These are phyloP conservation scores for Channa maculata DNA, from an alignment of 2,113 vertebrate genomes.

Conservation along the genomic window DNA sequence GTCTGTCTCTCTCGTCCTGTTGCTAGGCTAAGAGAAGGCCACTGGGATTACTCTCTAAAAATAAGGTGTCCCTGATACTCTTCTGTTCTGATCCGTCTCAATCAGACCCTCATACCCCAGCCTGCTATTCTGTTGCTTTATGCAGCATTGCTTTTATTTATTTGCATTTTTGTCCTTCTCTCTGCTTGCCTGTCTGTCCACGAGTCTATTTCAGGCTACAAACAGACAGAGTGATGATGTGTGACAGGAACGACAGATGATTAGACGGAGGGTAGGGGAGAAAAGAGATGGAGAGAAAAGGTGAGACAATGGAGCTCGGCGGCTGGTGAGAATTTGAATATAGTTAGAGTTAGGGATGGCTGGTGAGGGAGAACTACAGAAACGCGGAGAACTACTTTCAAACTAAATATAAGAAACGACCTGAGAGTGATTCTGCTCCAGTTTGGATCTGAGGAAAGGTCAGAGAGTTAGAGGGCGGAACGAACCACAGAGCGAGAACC, in stretches of 20 bases:
- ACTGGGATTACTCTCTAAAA: constrained; percentile 86
- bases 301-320: constrained; percentile 7
- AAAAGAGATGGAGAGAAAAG: neutral
- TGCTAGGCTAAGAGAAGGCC: constrained; percentile 79
- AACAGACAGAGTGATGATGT: neutral
- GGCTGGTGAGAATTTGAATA: constrained; percentile 14
- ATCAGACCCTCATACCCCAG: constrained; percentile 45
- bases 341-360: neutral
- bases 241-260: neutral
- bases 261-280: constrained; percentile 1
- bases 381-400: neutral
- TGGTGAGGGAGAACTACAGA: neutral
- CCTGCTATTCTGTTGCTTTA: constrained; percentile 13
- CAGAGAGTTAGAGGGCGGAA: neutral
- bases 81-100: constrained; percentile 77
- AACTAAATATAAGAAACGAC: constrained; percentile 3
- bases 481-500: neutral
- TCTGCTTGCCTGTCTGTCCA: constrained; percentile 1
- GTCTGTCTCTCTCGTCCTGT: constrained; percentile 73
- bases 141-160: neutral
- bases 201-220: constrained; percentile 26
- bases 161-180: constrained; percentile 3
- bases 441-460: constrained; percentile 10
- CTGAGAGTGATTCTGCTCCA: constrained; percentile 23
- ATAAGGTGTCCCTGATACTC: constrained; percentile 86